Evolutionary conservation across 1,140 invertebrate species (phyloP).

Genomic region (Zaprionus nigranus): DNA sequence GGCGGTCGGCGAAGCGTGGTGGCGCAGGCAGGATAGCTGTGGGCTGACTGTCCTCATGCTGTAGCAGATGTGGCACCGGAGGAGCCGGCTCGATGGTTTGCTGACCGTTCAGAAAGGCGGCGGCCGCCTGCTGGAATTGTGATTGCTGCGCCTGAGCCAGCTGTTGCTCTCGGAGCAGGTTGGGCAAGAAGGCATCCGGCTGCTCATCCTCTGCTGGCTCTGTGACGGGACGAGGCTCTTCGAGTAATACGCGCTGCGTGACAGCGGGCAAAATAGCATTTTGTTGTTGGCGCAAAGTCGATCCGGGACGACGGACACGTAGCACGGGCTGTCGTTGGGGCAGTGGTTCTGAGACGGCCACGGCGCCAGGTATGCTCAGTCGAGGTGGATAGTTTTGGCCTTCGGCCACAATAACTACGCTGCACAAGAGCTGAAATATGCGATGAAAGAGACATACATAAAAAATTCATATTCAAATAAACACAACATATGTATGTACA

Average conservation of each 20-base stretch:
- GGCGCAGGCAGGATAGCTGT: slow-evolving; percentile 84
- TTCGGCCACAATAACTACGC: slow-evolving; percentile 63
- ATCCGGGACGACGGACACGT: slow-evolving; percentile 85
- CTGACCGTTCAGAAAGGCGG: slow-evolving; percentile 77
- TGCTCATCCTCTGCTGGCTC: slow-evolving; percentile 86
- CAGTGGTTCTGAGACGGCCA: slow-evolving; percentile 84
- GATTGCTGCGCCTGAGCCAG: slow-evolving; percentile 84
- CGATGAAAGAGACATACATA: too few relatives aligned
- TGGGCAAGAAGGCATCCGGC: slow-evolving; percentile 73
- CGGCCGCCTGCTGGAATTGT: slow-evolving; percentile 84
- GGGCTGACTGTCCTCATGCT: slow-evolving; percentile 81
- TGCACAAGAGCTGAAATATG: slow-evolving; percentile 55
- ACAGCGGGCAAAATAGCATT: slow-evolving; percentile 85
- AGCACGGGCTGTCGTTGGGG: slow-evolving; percentile 84
- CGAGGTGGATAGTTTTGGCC: slow-evolving; percentile 86
- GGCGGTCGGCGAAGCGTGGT: slow-evolving; percentile 82
- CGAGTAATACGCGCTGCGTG: slow-evolving; percentile 83
- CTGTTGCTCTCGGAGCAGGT: slow-evolving; percentile 73
- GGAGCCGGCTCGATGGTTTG: slow-evolving; percentile 83
- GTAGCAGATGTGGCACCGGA: slow-evolving; percentile 72
- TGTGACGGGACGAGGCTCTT: slow-evolving; percentile 86
- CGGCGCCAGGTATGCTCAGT: slow-evolving; percentile 87
- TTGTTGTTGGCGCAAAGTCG: slow-evolving; percentile 75
- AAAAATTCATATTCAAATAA: too few relatives aligned
- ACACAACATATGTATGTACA: too few relatives aligned